Base-by-base conservation (phyloP, 2,797 vertebrate species). In the Pachyuromys duprasi region DNA sequence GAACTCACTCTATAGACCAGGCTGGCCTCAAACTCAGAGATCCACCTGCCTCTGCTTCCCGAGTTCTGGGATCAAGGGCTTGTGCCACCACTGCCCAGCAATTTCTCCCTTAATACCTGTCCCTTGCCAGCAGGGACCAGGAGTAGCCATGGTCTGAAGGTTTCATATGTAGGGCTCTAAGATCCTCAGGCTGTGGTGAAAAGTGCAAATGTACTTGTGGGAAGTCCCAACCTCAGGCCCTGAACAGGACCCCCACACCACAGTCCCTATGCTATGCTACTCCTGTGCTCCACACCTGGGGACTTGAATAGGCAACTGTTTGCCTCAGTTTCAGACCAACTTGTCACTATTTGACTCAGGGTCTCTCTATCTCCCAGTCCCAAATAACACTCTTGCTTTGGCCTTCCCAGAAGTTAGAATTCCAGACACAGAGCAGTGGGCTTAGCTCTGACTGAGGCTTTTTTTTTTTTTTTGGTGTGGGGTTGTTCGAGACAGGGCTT, bases 141-240 rank as follows among this genome's bases (percentile, higher is more conserved):
- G 31, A 5, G 20, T 7, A 49, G 31, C 14, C 74, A 12, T 0
- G 1, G 1, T 22, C 31, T 2, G 3, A 55, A 9, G 28, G 33
- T 2, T 5, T 0, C 2, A 22, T 3, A 24, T 3, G 6, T 24
- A 26, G 45, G 39, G 13, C 49, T 49, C 31, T 7, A 45, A 18
- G 31, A 74, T 39, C 49, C 17, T 24, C 0, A 31, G 45, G 8
- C 49, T 81, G n/a, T 45, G 67, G 20, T 2, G 0, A 7, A 7
- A 62, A 13, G 11, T 3, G 0, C 62, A 65, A 5, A 12, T 0
- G 2, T 33, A 20, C 24, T 26, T 0, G 3, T 49, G 2, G 28
- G 42, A n/a, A 33, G 36, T 26, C 22, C 72, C 0, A 4, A 22
- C 28, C 65, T 49, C 12, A 33, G 67, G 60, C 24, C 22, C 49